Evolutionary conservation across 2,888 invertebrate species (phyloP).

Genomic region (Amblyjoppa fuscipennis): DNA sequence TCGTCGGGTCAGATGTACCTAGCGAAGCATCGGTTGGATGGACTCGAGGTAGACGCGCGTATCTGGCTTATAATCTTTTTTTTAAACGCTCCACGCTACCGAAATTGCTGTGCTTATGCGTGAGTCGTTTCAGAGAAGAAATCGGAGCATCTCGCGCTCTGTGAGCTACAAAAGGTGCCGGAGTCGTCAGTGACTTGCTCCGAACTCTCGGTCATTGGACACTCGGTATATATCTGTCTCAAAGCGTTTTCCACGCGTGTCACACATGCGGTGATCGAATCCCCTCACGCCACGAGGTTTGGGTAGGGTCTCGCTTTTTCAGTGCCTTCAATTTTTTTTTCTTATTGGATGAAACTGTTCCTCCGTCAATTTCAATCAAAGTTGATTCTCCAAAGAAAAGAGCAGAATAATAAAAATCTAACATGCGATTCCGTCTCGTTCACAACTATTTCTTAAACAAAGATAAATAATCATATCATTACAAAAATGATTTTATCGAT

Average conservation of each 20-base stretch:
- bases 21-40: slow-evolving; percentile 43
- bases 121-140: slow-evolving; percentile 30
- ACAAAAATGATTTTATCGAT: no score
- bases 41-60: slow-evolving; percentile 18
- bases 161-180: not conserved
- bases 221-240: slow-evolving; percentile 28
- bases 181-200: slow-evolving; percentile 17
- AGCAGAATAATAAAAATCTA: no score
- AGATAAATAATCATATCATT: no score
- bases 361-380: no score
- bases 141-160: not conserved
- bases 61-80: slow-evolving; percentile 24
- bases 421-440: no score
- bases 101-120: not conserved
- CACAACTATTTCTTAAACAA: no score
- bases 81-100: not conserved
- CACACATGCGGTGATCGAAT: slow-evolving; percentile 50
- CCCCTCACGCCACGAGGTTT: slow-evolving; percentile 23
- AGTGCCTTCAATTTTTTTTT: not conserved
- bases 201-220: slow-evolving; percentile 11
- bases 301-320: not conserved
- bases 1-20: slow-evolving; percentile 11
- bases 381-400: no score
- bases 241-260: slow-evolving; percentile 19
- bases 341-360: no score